phyloP scores from a whole-genome alignment of 2,113 vertebrate species.

The Phaethon lepturus region DNA sequence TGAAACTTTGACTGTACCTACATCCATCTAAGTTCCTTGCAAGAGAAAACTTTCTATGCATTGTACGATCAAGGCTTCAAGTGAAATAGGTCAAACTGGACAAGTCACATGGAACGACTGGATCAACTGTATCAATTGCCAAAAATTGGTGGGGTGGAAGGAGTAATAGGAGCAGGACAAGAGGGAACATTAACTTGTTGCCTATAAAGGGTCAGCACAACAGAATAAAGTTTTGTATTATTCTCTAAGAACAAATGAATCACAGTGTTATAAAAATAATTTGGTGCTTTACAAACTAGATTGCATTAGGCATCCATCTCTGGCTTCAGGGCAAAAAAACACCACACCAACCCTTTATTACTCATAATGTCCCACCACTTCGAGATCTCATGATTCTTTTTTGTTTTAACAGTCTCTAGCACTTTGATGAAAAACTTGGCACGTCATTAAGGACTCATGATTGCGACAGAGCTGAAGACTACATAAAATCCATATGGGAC shows the following conservation, averaged over 20 bases:
- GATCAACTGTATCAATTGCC: background rate
- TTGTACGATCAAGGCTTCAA: background rate
- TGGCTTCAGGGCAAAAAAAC: background rate
- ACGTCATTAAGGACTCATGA: background rate
- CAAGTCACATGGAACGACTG: background rate
- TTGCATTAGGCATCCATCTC: background rate
- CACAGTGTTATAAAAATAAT: background rate
- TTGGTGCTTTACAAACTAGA: background rate
- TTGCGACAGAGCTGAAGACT: background rate
- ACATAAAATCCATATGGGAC: background rate
- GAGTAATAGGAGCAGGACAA: background rate
- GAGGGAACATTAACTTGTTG: background rate
- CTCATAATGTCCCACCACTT: background rate
- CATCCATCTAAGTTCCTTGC: background rate
- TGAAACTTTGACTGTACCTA: background rate
- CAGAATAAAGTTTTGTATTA: background rate
- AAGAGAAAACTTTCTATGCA: background rate
- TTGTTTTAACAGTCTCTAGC: background rate
- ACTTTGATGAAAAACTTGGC: background rate
- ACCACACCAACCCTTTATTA: background rate
- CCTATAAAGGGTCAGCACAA: background rate
- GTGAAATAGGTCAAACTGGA: background rate
- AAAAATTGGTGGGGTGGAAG: accelerated
- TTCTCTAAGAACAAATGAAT: background rate
- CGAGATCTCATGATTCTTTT: background rate